Conservation (phyloP, 2,113 vertebrate genomes). For the Scopus umbretta region DNA sequence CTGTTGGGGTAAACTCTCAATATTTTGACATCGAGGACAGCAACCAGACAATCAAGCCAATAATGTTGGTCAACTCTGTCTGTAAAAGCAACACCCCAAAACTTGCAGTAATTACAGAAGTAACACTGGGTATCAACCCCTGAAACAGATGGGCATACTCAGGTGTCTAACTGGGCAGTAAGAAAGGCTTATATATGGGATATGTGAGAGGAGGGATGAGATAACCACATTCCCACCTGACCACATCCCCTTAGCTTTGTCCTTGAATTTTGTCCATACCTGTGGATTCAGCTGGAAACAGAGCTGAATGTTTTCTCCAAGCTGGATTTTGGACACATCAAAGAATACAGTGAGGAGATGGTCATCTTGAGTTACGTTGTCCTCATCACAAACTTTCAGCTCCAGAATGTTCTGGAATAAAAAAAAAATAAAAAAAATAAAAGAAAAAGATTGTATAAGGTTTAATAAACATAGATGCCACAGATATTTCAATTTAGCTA, state of each 20-base stretch:
- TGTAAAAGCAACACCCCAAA: not conserved
- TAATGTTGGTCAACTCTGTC: not conserved
- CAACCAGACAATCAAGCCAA: not conserved
- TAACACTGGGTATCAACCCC: not conserved
- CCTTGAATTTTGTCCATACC: slow-evolving; percentile 42
- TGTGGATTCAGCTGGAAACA: slow-evolving; percentile 75
- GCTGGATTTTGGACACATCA: slow-evolving; percentile 77
- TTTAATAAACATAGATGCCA: not conserved
- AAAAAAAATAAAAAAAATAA: not conserved
- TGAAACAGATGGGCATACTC: not conserved
- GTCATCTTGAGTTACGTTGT: slow-evolving; percentile 68
- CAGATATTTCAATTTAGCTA: not conserved
- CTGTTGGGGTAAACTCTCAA: not conserved
- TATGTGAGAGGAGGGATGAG: not conserved
- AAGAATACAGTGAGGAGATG: slow-evolving; percentile 78
- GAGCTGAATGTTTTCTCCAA: slow-evolving; percentile 68
- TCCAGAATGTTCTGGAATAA: slow-evolving; percentile 72
- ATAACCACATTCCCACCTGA: not conserved
- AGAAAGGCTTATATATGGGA: not conserved
- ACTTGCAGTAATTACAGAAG: not conserved
- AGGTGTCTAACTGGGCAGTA: not conserved
- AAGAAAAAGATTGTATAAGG: accelerated
- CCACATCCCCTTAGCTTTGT: not conserved
- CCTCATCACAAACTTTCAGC: slow-evolving; percentile 74
- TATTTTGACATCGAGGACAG: not conserved